Base-by-base conservation (phyloP, 2,888 invertebrate species). In the Pogonocherus hispidulus region DNA sequence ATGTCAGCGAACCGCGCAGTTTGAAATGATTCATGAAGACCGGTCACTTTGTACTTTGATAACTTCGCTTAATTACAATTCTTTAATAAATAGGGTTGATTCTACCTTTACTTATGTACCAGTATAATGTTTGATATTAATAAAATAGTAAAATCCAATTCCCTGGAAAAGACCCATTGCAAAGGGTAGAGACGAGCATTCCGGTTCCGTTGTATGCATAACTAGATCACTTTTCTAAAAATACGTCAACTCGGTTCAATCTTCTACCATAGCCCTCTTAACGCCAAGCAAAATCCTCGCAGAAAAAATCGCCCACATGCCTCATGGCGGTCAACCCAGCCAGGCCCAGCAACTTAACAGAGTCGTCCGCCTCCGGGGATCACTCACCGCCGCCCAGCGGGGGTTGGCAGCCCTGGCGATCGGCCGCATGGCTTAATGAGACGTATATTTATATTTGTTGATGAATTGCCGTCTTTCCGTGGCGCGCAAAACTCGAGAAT, bases 361-460 rank as follows among this genome's bases (percentile, higher is more conserved):
- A 79, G 79, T 77, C 78, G 79, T 79, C 75, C 72, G 74, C 73
- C 67, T 74, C 70, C 71, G 75, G 76, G 76, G 74, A 79, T 79
- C 78, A 76, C 75, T 79, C 78, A 78, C 79, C 73, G 72, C 69
- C 70, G 57, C 77, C 64, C 78, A 71, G 74, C 77, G 69, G 79
- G 76, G 44, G 62, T 52, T 66, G 59, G 62, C 59, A 52, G 71
- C 67, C 72, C 74, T 67, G 62, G 69, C 54, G 49, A 59, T 23
- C 46, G 55, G 56, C 44, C 23, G 44, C 67, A 70, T 76, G 72
- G 72, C 70, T 76, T 79, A 79, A 79, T 79, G 78, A 78, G 79
- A 77, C 79, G 67, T 78, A 75, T 77, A 79, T 79, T 79, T 78
- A 77, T 79, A 77, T 77, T 73, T 72, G 70, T 76, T 79, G 78